Conservation (phyloP, 2,113 vertebrate genomes). For the Melanerpes formicivorus region DNA sequence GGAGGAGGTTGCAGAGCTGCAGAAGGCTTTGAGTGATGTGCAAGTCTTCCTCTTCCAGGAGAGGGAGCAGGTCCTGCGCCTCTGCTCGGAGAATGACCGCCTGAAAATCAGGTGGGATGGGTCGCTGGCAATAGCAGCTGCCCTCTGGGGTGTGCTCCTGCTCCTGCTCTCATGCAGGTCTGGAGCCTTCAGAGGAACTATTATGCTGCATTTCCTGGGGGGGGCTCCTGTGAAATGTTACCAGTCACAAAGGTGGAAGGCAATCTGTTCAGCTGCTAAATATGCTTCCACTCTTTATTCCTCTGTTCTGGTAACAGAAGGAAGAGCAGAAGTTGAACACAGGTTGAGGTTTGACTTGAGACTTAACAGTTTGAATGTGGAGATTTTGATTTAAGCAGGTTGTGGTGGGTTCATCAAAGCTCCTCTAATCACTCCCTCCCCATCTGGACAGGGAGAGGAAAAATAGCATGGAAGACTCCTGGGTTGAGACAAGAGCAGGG, state of each 20-base stretch:
- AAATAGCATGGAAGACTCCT: accelerated
- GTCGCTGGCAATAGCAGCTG: background rate
- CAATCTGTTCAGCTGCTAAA: background rate
- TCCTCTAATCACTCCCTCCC: background rate
- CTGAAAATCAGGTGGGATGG: conserved; percentile 91
- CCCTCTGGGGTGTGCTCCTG: background rate
- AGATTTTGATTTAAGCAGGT: background rate
- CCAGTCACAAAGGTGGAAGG: background rate
- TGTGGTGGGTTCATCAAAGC: background rate
- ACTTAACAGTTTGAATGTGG: background rate
- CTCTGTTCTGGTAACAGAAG: background rate
- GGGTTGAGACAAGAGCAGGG: background rate
- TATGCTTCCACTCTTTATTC: background rate
- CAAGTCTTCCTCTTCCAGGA: conserved; percentile 95
- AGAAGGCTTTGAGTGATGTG: conserved; percentile 94
- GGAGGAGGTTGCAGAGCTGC: conserved; percentile 87
- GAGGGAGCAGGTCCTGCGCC: conserved; percentile 89
- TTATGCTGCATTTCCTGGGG: background rate
- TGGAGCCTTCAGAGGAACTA: background rate
- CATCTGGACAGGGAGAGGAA: background rate
- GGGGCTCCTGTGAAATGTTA: background rate
- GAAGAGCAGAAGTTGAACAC: background rate
- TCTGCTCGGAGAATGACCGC: conserved; percentile 93
- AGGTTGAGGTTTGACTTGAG: background rate
- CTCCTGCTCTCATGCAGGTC: background rate